These are phyloP conservation scores for Trichomalopsis sarcophagae DNA, from an alignment of 1,140 invertebrate species.

Conservation along the genomic window DNA sequence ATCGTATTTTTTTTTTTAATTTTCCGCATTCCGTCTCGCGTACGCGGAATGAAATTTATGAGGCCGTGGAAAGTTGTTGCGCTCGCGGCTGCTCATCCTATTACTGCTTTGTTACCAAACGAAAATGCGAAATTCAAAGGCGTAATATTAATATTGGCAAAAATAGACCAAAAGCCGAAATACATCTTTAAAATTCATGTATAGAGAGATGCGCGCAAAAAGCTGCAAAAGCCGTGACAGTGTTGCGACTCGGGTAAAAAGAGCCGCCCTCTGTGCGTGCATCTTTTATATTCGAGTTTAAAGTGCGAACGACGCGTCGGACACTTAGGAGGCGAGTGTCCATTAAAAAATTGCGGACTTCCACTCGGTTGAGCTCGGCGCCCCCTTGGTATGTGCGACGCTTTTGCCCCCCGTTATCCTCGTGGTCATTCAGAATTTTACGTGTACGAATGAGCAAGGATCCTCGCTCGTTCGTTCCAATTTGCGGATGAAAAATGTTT, in stretches of 20 bases:
- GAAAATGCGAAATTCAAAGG: too few species aligned
- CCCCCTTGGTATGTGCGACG: neutral
- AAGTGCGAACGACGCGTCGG: neutral
- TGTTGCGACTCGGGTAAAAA: neutral
- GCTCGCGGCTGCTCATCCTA: too few species aligned
- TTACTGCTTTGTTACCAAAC: too few species aligned
- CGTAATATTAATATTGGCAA: too few species aligned
- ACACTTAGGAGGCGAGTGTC: slow-evolving; percentile 11
- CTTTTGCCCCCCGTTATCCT: neutral
- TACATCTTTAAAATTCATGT: too few species aligned
- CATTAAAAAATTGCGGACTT: slow-evolving; percentile 7
- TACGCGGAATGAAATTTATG: neutral
- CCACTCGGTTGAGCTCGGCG: neutral
- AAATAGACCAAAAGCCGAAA: too few species aligned
- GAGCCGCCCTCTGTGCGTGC: neutral
- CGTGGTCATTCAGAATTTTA: neutral
- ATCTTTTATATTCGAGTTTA: slow-evolving; percentile 3
- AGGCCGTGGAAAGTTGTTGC: too few species aligned
- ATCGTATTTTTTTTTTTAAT: neutral
- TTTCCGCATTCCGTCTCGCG: neutral
- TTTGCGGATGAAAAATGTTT: neutral
- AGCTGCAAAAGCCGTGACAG: too few species aligned
- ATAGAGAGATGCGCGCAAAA: neutral
- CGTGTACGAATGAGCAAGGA: neutral
- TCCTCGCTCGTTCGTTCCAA: neutral